phyloP scores from a whole-genome alignment of 2,888 invertebrate species.

The Andrena hattorfiana region DNA sequence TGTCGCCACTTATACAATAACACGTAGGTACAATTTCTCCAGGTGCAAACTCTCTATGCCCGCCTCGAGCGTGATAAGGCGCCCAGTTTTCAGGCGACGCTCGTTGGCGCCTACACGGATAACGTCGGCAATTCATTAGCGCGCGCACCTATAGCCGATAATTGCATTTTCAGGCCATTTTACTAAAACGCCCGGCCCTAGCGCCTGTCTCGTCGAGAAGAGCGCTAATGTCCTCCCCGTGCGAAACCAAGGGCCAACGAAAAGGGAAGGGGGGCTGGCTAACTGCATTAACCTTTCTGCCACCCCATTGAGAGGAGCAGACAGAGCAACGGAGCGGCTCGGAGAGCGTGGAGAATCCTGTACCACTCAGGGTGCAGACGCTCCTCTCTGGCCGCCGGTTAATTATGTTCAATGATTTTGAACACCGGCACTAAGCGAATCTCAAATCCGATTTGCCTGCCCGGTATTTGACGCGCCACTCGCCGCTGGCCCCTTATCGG shows the following conservation, averaged over 20 bases:
- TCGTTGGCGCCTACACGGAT: constrained; percentile 69
- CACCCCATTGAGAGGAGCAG: constrained; percentile 71
- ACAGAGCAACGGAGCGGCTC: constrained; percentile 53
- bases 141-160: constrained; percentile 83
- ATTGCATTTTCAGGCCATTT: constrained; percentile 84
- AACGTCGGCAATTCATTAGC: constrained; percentile 83
- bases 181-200: constrained; percentile 80
- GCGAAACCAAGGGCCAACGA: constrained; percentile 74
- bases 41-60: background rate
- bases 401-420: constrained; percentile 83
- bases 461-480: constrained; percentile 41
- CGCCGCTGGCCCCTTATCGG: constrained; percentile 30
- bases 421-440: constrained; percentile 82
- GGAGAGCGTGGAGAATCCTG: constrained; percentile 44
- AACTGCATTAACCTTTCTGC: constrained; percentile 84
- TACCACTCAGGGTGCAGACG: constrained; percentile 55
- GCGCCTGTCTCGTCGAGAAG: constrained; percentile 72
- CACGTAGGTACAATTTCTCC: too few species aligned
- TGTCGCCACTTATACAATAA: background rate
- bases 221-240: constrained; percentile 72
- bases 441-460: constrained; percentile 80
- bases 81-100: constrained; percentile 41
- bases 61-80: constrained; percentile 56
- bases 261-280: constrained; percentile 73
- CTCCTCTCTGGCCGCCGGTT: constrained; percentile 78